Conservation (phyloP, 92 coral and sea anemone species). For the Actinostola sp. region DNA sequence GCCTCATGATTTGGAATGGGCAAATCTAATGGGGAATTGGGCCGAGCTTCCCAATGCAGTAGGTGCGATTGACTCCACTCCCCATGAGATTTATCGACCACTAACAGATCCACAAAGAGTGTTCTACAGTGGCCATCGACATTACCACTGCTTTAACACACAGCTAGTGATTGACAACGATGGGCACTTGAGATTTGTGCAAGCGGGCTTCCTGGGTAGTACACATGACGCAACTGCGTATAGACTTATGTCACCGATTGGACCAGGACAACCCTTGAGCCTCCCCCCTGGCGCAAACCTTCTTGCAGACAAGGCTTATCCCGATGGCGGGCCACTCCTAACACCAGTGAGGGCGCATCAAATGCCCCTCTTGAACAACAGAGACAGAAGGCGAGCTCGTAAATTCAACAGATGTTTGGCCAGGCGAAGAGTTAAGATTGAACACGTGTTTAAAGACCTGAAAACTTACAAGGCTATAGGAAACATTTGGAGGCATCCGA, state of each 20-base stretch:
- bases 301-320: conserved; percentile 10
- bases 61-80: neutral
- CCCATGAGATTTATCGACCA: neutral
- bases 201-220: conserved; percentile 15
- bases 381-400: neutral
- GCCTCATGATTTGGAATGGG: neutral
- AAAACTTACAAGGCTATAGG: conserved; percentile 1
- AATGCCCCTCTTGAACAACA: conserved; percentile 6
- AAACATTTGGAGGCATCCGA: conserved; percentile 1
- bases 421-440: conserved; percentile 3
- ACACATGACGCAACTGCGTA: conserved; percentile 10
- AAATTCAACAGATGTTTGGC: neutral
- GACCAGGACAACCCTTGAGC: conserved; percentile 18
- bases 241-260: neutral
- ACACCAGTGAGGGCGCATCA: conserved; percentile 12
- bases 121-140: neutral
- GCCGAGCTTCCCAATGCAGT: neutral
- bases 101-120: neutral
- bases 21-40: neutral
- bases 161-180: conserved; percentile 5
- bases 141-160: neutral
- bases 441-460: conserved; percentile 12
- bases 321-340: conserved; percentile 9
- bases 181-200: conserved; percentile 2
- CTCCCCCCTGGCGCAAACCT: conserved; percentile 7